Evolutionary conservation across 2,113 vertebrate species (phyloP).

Genomic region (Gymnocephalus cernua): DNA sequence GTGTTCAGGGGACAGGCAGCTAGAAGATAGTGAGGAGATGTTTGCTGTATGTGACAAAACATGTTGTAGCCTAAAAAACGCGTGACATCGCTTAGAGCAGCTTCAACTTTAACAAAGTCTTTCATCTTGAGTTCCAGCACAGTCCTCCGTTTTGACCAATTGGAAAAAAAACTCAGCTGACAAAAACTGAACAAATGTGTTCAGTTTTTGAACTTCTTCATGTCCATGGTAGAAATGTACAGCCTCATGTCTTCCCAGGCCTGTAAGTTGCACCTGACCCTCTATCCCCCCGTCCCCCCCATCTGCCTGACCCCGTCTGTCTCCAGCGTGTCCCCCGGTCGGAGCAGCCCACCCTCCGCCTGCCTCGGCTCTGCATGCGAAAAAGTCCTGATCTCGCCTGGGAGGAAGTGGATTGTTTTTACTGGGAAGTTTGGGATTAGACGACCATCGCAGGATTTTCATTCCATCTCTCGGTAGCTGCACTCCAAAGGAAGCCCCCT

Average conservation of each 20-base stretch:
- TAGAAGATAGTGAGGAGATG: no score
- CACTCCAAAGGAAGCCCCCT: conserved; percentile 59
- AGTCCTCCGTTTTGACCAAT: neutral
- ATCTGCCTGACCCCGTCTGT: conserved; percentile 57
- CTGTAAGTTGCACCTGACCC: conserved; percentile 62
- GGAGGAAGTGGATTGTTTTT: conserved; percentile 81
- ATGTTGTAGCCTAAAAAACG: no score
- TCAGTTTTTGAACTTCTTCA: neutral
- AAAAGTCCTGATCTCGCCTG: conserved; percentile 64
- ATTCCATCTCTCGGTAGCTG: conserved; percentile 72
- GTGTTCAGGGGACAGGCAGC: no score
- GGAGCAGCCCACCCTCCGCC: conserved; percentile 61
- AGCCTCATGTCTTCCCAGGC: conserved; percentile 44
- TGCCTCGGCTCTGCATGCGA: conserved; percentile 53
- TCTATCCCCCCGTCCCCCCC: no score
- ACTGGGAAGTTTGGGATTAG: conserved; percentile 78
- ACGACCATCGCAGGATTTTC: conserved; percentile 73
- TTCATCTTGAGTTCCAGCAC: neutral
- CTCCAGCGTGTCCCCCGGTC: conserved; percentile 52
- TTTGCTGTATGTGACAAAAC: no score
- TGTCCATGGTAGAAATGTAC: conserved; percentile 19
- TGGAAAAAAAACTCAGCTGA: neutral
- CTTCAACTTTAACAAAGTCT: no score
- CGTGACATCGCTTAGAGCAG: no score
- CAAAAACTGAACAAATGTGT: neutral